Evolutionary conservation across 2,797 vertebrate species (phyloP).

Genomic region (Sebastes diploproa): DNA sequence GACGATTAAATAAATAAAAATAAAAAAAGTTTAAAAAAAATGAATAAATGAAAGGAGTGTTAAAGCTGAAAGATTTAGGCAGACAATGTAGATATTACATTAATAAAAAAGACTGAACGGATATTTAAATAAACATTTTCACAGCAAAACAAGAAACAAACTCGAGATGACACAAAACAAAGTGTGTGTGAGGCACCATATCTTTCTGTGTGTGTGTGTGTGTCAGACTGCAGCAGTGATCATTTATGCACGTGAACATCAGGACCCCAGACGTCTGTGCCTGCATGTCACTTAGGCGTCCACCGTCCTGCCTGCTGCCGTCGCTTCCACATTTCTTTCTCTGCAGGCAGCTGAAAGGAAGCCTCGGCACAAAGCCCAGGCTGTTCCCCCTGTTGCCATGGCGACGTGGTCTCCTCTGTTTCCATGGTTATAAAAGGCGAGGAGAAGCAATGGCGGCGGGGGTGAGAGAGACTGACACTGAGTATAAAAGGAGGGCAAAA

Average conservation of each 20-base stretch:
- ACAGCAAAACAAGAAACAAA: neutral
- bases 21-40: neutral
- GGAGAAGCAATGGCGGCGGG: slow-evolving; percentile 63
- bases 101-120: neutral
- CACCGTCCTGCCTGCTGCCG: slow-evolving; percentile 53
- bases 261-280: slow-evolving; percentile 61
- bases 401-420: slow-evolving; percentile 81
- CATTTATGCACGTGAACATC: slow-evolving; percentile 25
- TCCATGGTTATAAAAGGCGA: slow-evolving; percentile 82
- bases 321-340: slow-evolving; percentile 49
- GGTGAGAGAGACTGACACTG: slow-evolving; percentile 45
- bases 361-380: slow-evolving; percentile 14
- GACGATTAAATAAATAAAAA: neutral
- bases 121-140: neutral
- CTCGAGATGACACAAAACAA: neutral
- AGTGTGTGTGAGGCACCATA: neutral
- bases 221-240: slow-evolving; percentile 26
- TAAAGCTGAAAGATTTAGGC: neutral
- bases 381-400: slow-evolving; percentile 80
- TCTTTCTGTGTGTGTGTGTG: neutral
- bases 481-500: slow-evolving; percentile 60
- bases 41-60: neutral
- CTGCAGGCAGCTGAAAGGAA: slow-evolving; percentile 62
- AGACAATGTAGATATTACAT: neutral
- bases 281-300: slow-evolving; percentile 70